Base-by-base conservation (phyloP, 2,888 invertebrate genomes). In the Oscheius myriophilus region DNA sequence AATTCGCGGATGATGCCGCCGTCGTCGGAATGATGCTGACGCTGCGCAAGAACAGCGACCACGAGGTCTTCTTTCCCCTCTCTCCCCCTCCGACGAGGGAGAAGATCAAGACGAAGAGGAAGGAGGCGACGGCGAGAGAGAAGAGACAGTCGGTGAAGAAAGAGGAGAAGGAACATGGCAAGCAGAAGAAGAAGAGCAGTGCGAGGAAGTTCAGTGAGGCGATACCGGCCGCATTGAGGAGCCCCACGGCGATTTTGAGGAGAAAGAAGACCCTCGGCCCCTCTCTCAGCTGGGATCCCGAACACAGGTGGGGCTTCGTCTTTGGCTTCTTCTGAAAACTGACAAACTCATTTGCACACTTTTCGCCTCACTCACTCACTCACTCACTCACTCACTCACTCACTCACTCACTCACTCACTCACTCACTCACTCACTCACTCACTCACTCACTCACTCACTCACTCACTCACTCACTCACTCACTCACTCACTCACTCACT, bases 281-380 rank as follows among this genome's bases (percentile, higher is more conserved):
- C 26, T 74, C 75, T 52, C 71, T 84, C n/a, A 82, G 81, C 46
- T 84, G 84, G 83, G 84, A 84, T 69, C 83, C 82, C 12, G 82
- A 82, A 59, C 81, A 79, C 45, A 66, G 82, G 68, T 72, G 70
- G 39, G 67, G 25, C 33, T 33, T 33, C 33, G 4, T 6, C 9
- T 9, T 33, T 33, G 33, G 33, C 33, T 33, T 33, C 33, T 33
- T 3, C 3, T 3, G 33, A 33, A 33, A 33, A 33, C 33, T 33
- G 4, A 6, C 33, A 33, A 33, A 6, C 33, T 6, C 33, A 33
- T 33, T 33, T 33, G 9, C 33, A 6, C 4, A 33, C 33, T 33
- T 33, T 33, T 3, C 33, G n/a, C 33, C 33, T 33, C 33, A 6
- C 33, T 33, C 33, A 6, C 33, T 33, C 33, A 6, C 33, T 33